Base-by-base conservation (phyloP, 2,888 invertebrate species). In the Gymnocheta viridis region DNA sequence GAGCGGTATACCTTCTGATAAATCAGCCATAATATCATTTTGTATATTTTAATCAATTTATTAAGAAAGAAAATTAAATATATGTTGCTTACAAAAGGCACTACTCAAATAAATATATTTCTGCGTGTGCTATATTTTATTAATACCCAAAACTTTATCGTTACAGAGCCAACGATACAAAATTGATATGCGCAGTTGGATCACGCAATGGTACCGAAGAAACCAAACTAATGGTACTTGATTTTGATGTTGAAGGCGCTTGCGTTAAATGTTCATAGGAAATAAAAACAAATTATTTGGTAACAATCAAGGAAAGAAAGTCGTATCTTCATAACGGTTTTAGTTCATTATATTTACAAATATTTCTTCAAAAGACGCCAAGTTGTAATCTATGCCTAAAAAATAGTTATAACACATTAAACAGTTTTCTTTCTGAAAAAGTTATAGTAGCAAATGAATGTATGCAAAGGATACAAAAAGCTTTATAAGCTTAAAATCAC, bases 191-290 rank as follows among this genome's bases (percentile, higher is more conserved):
- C 92, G 99, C 99, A 4, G 99, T 99, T 19, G 99, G 99, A 79
- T 99, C 98, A 86, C 95, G 99, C 44, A 99, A 99, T 91, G 99
- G 99, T 77, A 99, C 99, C 6, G 99, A 99, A 93, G 99, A 99
- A 93, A 99, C 99, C 9, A 99, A 99, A 92, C 94, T 99, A 38
- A 95, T 99, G 89, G 98, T 99, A 44, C 94, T 99, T 86, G 98
- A 99, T 93, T 99, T 99, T 93, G 98, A 99, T 92, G 96, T 97
- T 67, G 96, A 96, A 87, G 94, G 94, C 44, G 94, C 94, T 44
- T 94, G 94, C 89, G 93, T 93, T 86, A 94, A 94, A 90, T 94
- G 94, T 86, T 92, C 92, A 90, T 92, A 91, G 91, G 87, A 89
- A 86, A 85, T 82, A 86, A 85, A 79, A 78, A 66, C 49, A 47